phyloP scores from a whole-genome alignment of 92 coral and sea anemone species.

The Porites rus region DNA sequence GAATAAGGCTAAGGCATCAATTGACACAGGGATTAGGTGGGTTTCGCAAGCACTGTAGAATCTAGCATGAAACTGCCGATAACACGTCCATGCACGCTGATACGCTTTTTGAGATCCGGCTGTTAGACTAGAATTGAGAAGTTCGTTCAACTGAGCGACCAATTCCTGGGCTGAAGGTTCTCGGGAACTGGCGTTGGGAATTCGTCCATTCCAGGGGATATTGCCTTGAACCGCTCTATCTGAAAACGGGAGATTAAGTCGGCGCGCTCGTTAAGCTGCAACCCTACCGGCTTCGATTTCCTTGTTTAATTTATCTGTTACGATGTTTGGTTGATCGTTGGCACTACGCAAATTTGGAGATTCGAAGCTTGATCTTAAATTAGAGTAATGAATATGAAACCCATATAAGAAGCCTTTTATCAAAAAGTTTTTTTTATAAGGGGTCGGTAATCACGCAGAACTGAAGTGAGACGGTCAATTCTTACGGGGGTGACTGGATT shows the following conservation, averaged over 20 bases:
- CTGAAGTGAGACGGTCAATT: too few species aligned
- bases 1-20: constrained; percentile 1
- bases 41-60: too few species aligned
- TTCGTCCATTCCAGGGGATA: constrained; percentile 4
- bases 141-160: constrained; percentile 28
- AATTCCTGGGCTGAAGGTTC: constrained; percentile 40
- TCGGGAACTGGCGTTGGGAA: constrained; percentile 30
- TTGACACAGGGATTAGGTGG: too few species aligned
- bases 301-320: constrained; percentile 17
- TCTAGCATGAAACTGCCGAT: too few species aligned
- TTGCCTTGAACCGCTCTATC: too few species aligned
- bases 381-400: too few species aligned
- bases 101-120: constrained; percentile 25
- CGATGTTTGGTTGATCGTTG: too few species aligned
- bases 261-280: constrained; percentile 15
- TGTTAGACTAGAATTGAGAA: constrained; percentile 37
- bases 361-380: too few species aligned
- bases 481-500: constrained; percentile 4
- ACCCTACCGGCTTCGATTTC: constrained; percentile 29
- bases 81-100: constrained; percentile 11
- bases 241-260: too few species aligned
- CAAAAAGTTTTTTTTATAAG: too few species aligned
- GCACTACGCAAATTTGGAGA: too few species aligned
- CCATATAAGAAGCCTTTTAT: background rate
- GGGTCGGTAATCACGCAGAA: too few species aligned